Evolutionary conservation across 2,797 vertebrate genomes (phyloP).

Genomic region (Florisuga fusca): DNA sequence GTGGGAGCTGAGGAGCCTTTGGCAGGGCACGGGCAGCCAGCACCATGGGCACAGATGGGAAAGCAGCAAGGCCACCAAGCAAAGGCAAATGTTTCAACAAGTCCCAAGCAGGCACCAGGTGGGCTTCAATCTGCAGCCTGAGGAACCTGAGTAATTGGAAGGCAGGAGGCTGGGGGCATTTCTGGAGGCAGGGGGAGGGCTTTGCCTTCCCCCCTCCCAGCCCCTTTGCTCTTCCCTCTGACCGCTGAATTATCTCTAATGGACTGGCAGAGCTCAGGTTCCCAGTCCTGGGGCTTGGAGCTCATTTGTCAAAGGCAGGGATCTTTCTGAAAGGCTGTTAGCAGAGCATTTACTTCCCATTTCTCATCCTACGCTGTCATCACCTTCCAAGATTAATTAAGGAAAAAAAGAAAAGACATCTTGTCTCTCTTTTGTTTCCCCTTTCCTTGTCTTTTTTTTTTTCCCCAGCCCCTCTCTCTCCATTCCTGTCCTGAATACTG

Average conservation of each 20-base stretch:
- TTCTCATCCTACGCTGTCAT: conserved; percentile 72
- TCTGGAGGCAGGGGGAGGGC: background rate
- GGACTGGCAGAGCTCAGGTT: conserved; percentile 29
- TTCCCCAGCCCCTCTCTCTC: background rate
- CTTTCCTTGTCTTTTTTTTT: background rate
- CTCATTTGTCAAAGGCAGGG: conserved; percentile 74
- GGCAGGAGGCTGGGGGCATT: background rate
- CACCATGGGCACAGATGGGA: background rate
- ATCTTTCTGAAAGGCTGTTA: conserved; percentile 78
- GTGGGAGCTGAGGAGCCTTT: background rate
- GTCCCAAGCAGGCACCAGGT: background rate
- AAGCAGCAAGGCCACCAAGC: background rate
- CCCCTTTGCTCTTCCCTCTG: background rate
- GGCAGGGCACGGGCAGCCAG: background rate
- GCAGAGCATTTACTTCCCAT: conserved; percentile 75
- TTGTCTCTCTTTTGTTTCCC: conserved; percentile 57
- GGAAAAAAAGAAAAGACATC: conserved; percentile 56
- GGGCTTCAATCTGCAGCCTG: background rate
- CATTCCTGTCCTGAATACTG: background rate
- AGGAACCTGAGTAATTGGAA: background rate
- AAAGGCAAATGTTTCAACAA: background rate
- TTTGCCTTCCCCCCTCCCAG: background rate
- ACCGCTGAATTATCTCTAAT: conserved; percentile 19
- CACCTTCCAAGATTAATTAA: conserved; percentile 75
- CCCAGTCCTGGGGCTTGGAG: conserved; percentile 47